Base-by-base conservation (phyloP, 1,140 invertebrate genomes). In the Amyelois transitella region DNA sequence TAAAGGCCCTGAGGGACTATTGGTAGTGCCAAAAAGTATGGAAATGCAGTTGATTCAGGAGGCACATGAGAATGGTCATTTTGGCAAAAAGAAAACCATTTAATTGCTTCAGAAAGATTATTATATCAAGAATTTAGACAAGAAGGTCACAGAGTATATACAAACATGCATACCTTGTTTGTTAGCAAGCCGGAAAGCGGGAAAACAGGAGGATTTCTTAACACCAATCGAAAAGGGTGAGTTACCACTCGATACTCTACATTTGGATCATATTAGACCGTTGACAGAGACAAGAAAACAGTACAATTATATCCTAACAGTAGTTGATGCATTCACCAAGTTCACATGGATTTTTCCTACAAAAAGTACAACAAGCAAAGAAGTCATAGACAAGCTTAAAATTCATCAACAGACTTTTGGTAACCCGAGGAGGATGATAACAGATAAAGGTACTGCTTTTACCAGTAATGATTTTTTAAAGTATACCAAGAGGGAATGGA, bases 281-380 rank as follows among this genome's bases (percentile, higher is more conserved):
- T 49, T 88, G 18, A 51, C 62, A 18, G 32, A 63, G 5, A 79
- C 78, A 0, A 63, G 62, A 8, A 89, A 89, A 38, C 61, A 63
- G 5, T 89, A 89, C 53, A 72, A 77, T 22, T 66, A 88, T 55
- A 68, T 89, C 1, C 66, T 88, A 0, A 72, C 64, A 0, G 55
- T 89, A 0, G 60, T 85, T 1, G 79, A 88, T 58, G 71, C 57
- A 1, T 88, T 87, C 64, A 71, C 77, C 0, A 88, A 88, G 47
- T 88, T 86, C 63, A 57, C 62, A 1, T 83, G 75, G 70, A 12
- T 89, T 32, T 83, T 75, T 53, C 62, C 80, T 1, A 67, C 74
- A 6, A 82, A 78, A 21, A 62, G 63, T 0, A 77, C 73, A 1
- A 69, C 69, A 2, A 54, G 70, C 0, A 53, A 58, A 43, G 75